Evolutionary conservation across 2,888 invertebrate genomes (phyloP), one percentile per base, ranked within the genome.

Genomic region (Ophion slaviceki): DNA sequence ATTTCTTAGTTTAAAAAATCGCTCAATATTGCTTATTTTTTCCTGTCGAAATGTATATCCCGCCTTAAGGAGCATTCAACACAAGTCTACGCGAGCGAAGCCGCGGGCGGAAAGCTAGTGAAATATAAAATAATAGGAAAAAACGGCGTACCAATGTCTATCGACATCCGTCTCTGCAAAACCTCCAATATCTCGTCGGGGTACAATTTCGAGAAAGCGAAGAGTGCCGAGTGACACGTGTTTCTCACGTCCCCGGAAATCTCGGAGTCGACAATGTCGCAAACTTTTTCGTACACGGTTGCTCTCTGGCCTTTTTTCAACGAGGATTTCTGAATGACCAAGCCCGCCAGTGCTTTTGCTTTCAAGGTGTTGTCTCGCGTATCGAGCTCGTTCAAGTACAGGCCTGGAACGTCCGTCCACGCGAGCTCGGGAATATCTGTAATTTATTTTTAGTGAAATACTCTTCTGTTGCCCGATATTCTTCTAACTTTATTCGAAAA

Each of bases 331-430:
- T 95, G 94, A 89, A 94, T 91, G 5, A 94, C 94, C 45, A 96
- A 91, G 68, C 95, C 95, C 88, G 94, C 94, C 62, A 96, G 95
- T 3, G 95, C 95, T 71, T 95, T 94, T 64, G 95, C 92, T 91
- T 95, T 95, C 81, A 95, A 93, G 82, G 95, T 95, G 79, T 93
- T 93, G 83, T 93, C 90, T 0, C 92, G 89, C 84, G 94, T 93
- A 78, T 94, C 94, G 0, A 95, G 94, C 71, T 95, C 95, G 75
- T 94, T 94, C 4, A 96, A 91, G 90, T 96, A 96, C 20, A 96
- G 89, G 59, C 90, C 87, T 71, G 92, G 91, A 84, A 93, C 90
- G 80, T 93, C 92, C 17, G 91, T 90, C 93, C 93, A 93, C 3
- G 91, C 85, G 28, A 93, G 87, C 84, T 93, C 92, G 76, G 93